A percentile compares a stretch with the other conserved stretches of the same genome.
Conservation (phyloP, 2,888 invertebrate species). For the Rosalia funebris region DNA sequence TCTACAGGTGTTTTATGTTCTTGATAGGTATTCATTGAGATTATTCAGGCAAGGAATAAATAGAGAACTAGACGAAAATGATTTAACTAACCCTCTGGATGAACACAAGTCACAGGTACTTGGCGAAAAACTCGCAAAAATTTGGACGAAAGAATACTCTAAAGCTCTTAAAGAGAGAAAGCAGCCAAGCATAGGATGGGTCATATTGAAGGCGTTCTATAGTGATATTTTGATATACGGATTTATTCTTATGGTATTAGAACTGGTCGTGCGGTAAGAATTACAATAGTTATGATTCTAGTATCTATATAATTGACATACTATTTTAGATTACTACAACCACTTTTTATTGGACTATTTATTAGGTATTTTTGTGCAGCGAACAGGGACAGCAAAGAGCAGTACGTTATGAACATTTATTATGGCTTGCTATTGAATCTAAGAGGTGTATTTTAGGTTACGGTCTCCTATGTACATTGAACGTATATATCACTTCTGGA, state of each 20-base stretch:
- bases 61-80: conserved; percentile 60
- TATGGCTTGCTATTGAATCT: neutral
- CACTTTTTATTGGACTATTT: conserved; percentile 66
- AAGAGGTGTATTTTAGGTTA: conserved; percentile 31
- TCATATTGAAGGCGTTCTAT: conserved; percentile 70
- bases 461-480: conserved; percentile 56
- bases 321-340: conserved; percentile 65
- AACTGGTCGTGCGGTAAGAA: conserved; percentile 62
- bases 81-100: conserved; percentile 74
- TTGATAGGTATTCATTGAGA: conserved; percentile 54
- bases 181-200: conserved; percentile 70
- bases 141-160: conserved; percentile 70
- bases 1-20: no score
- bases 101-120: conserved; percentile 70
- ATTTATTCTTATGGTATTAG: conserved; percentile 66
- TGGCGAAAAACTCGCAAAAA: conserved; percentile 70
- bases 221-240: conserved; percentile 69
- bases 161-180: conserved; percentile 62
- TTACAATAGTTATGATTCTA: neutral
- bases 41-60: conserved; percentile 55
- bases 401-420: conserved; percentile 43
- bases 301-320: conserved; percentile 16
- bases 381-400: conserved; percentile 50
- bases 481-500: conserved; percentile 60
- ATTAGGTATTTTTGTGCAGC: conserved; percentile 67